These are phyloP conservation scores for Lasioglossum morio DNA, from an alignment of 2,888 invertebrate genomes.

Conservation along the genomic window DNA sequence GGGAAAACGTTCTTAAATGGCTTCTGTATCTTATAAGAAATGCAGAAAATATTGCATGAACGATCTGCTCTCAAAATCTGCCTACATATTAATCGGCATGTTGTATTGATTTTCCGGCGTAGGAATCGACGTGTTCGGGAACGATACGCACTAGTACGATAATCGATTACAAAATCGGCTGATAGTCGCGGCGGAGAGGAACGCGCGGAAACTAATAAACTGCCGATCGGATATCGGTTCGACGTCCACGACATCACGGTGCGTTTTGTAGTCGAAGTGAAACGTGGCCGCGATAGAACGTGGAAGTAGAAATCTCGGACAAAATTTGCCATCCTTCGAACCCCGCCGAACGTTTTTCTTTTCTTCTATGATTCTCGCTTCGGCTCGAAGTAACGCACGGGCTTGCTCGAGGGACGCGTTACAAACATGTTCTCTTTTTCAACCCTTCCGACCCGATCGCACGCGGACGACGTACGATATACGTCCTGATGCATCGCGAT, in stretches of 20 bases:
- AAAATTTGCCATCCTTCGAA: background rate
- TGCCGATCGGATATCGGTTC: background rate
- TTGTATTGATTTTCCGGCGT: background rate
- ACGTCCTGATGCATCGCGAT: too few relatives aligned
- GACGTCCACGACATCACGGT: background rate
- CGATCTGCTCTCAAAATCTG: background rate
- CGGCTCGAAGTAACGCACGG: background rate
- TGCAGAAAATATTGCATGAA: too few relatives aligned
- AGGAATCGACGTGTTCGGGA: background rate
- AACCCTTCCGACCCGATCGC: too few relatives aligned
- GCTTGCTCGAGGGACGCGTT: constrained; percentile 10
- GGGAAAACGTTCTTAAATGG: background rate
- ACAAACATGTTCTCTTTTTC: constrained; percentile 30
- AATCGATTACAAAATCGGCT: constrained; percentile 19
- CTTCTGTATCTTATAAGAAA: background rate
- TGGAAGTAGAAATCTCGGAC: constrained; percentile 15
- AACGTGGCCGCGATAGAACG: background rate
- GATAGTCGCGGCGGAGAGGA: background rate
- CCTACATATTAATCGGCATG: background rate
- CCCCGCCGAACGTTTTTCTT: background rate
- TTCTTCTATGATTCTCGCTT: background rate
- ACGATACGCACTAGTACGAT: constrained; percentile 12
- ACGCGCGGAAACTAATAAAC: background rate
- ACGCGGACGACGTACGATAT: too few relatives aligned
- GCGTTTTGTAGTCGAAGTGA: background rate